Evolutionary conservation across 2,888 invertebrate genomes (phyloP).

Genomic region (Gymnoscelis rufifasciata): DNA sequence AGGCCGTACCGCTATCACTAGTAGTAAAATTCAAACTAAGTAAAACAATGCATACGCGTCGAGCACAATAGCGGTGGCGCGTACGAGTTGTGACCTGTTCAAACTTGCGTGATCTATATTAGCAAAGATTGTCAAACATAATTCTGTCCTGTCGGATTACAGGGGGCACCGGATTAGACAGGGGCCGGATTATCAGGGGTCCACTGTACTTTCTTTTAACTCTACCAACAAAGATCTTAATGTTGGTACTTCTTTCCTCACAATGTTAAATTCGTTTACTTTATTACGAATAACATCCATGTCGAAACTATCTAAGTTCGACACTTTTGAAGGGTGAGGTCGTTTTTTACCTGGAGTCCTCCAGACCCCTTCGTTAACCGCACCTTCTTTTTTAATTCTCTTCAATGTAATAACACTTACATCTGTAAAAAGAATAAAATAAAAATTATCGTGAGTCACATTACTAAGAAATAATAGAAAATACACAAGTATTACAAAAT

Average conservation of each 20-base stretch:
- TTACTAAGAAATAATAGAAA: conserved; percentile 13
- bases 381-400: too few relatives aligned
- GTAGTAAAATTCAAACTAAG: background rate
- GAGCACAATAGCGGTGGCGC: conserved; percentile 9
- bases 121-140: background rate
- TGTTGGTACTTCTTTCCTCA: conserved; percentile 5
- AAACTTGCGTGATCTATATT: conserved; percentile 24
- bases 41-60: conserved; percentile 5
- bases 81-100: conserved; percentile 24
- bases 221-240: conserved; percentile 19
- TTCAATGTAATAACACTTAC: too few relatives aligned
- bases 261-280: conserved; percentile 13
- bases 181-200: too few relatives aligned
- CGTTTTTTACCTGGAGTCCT: too few relatives aligned
- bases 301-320: conserved; percentile 15
- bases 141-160: too few relatives aligned
- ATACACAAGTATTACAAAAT: conserved; percentile 11
- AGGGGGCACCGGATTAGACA: too few relatives aligned
- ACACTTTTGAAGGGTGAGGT: conserved; percentile 14
- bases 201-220: conserved; percentile 18
- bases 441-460: conserved; percentile 12
- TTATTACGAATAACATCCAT: conserved; percentile 13
- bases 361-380: too few relatives aligned
- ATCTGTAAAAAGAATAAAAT: too few relatives aligned
- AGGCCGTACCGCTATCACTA: background rate